Conservation (phyloP, 92 coral and sea anemone genomes). For the Galaxea fascicularis region DNA sequence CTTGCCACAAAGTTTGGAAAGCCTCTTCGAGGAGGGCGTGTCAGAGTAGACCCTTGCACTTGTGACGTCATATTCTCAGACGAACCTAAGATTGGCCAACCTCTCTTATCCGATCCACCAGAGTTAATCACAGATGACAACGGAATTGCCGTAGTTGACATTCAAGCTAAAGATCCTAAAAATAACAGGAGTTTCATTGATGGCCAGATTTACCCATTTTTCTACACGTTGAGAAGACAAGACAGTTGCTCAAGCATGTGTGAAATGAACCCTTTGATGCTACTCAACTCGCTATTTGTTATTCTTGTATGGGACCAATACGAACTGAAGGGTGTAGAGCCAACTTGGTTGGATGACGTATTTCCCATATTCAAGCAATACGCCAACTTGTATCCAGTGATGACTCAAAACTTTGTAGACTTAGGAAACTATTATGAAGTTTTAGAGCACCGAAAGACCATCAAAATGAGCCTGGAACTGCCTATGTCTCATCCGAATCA, state of each 20-base stretch:
- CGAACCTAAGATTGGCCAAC: constrained; percentile 22
- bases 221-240: constrained; percentile 45
- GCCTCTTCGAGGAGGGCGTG: constrained; percentile 37
- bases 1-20: constrained; percentile 79
- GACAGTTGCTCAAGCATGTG: constrained; percentile 21
- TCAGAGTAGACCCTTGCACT: constrained; percentile 28
- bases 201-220: constrained; percentile 73
- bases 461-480: constrained; percentile 59
- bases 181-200: constrained; percentile 70
- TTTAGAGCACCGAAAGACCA: constrained; percentile 26
- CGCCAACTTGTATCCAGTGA: constrained; percentile 84
- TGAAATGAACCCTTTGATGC: background rate
- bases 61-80: constrained; percentile 8
- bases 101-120: constrained; percentile 30
- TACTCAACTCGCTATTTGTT: constrained; percentile 48
- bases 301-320: constrained; percentile 57
- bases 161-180: constrained; percentile 67
- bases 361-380: constrained; percentile 83
- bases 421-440: constrained; percentile 85
- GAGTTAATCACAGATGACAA: constrained; percentile 36
- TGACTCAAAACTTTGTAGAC: constrained; percentile 76
- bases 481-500: constrained; percentile 73
- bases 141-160: constrained; percentile 58
- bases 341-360: constrained; percentile 79
- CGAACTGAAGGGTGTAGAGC: background rate